Evolutionary conservation across 1,140 invertebrate species (phyloP), one percentile per base, ranked within the genome.

Genomic region (Drosophila dunni): DNA sequence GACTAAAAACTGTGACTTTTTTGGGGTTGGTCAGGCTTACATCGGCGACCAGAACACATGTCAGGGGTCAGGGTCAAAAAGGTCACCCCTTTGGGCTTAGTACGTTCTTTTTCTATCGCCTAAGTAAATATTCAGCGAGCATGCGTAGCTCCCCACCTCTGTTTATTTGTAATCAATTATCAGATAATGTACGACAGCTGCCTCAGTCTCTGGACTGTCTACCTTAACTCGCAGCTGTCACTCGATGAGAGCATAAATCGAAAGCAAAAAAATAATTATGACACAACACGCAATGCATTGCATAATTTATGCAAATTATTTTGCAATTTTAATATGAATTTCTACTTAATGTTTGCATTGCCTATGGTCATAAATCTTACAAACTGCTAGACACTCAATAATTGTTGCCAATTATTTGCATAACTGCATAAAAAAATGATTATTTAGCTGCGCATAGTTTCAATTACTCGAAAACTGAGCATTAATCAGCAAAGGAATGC

Each of bases 91-190:
- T 88, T 79, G 60, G 20, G 50, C 20, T 24, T 13, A 46, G 57
- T 60, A 46, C 24, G 6, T 8, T 63, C 38, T 46, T 62, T 48
- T 36, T 66, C 50, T 61, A 38, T 54, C 8, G 51, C 83, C 83
- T 86, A 78, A 79, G 73, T 73, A 88, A 86, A 86, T 88, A 86
- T 79, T 58, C 29, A 44, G 42, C 54, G 36, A 83, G 81, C 68
- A 75, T 71, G 75, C 8, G 34, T 34, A 57, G 57, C 24, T 33
- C 48, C 5, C 29, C 46, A 15, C 44, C 44, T 68, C 63, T 85
- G 65, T 81, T 88, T 88, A 88, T 88, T 76, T 83, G 77, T 86
- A 83, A 86, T 86, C 83, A 88, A 86, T 88, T 86, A 88, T 89
- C 78, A 65, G 73, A 65, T 79, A 83, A 69, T 64, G 48, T 58